Percentiles rank a stretch among this genome's conserved stretches.
Evolutionary conservation across 2,113 vertebrate genomes (phyloP).

Genomic region (Arizona elegans): DNA sequence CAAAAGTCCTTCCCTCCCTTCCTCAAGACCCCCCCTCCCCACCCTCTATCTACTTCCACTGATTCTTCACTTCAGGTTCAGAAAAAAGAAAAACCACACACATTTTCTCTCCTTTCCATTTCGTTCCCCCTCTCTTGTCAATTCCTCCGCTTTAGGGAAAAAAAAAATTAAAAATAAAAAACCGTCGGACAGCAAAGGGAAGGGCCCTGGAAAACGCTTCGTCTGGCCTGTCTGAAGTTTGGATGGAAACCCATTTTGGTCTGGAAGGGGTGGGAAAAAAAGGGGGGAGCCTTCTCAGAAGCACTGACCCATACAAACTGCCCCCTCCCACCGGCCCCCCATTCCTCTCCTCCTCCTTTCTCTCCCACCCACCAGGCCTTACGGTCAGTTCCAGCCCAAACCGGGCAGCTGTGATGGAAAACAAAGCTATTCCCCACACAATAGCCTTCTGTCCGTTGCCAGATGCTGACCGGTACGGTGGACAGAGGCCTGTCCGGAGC

Average conservation of each 20-base stretch:
- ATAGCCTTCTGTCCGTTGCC: slow-evolving; percentile 77
- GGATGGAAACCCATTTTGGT: slow-evolving; percentile 38
- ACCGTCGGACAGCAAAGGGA: neutral
- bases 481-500: slow-evolving; percentile 70
- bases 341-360: slow-evolving; percentile 39
- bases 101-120: neutral
- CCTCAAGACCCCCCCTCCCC: neutral
- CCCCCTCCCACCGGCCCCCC: neutral
- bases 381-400: slow-evolving; percentile 58
- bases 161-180: fast-evolving
- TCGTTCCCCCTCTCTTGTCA: neutral
- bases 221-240: neutral
- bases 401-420: slow-evolving; percentile 75
- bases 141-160: neutral
- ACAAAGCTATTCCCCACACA: slow-evolving; percentile 75
- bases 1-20: neutral
- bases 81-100: neutral
- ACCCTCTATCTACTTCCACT: neutral
- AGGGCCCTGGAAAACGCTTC: neutral
- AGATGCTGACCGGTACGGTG: slow-evolving; percentile 72
- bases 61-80: neutral
- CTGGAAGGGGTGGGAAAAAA: neutral
- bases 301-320: slow-evolving; percentile 51
- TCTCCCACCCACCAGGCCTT: slow-evolving; percentile 29
- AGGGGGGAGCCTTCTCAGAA: neutral